Base-by-base conservation (phyloP, 2,797 vertebrate genomes). In the Rhyacichthys aspro region DNA sequence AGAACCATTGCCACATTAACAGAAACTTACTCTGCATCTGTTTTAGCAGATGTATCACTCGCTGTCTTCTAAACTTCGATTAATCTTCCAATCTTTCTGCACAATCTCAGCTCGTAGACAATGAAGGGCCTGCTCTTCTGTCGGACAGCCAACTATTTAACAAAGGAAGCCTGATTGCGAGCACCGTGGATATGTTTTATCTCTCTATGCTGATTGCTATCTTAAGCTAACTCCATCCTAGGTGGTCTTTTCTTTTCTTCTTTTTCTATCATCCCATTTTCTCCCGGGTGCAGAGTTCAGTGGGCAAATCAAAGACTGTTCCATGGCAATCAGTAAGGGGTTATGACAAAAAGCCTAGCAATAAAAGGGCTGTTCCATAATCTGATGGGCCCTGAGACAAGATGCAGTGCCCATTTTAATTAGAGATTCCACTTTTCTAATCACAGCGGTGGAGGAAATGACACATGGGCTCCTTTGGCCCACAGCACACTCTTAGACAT, bases 311-410 rank as follows among this genome's bases (percentile, higher is more conserved):
- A 88, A 89, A 89, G 83, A 63, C 65, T 76, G 63, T 79, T 67
- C 72, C 72, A 64, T 84, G 78, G 83, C 90, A 91, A 92, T 90
- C 89, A 89, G 86, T 88, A 79, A 84, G 81, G 82, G 87, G 88
- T 88, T 87, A 89, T 87, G 90, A 93, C 86, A 88, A 85, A 86
- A 85, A 82, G 61, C 74, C 54, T 65, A 9, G 67, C 63, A 71
- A 82, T 78, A 83, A 85, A 86, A 52, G 67, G 56, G 49, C 69
- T 8, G 45, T 64, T 38, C 12, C 81, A 79, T 86, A 88, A 90
- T 90, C 88, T 87, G 85, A 87, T 88, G 86, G 81, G 84, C 74
- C 72, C 79, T 44, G 75, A 81, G 78, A 79, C 72, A 70, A 72
- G 67, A 81, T 67, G 60, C 66, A 3, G 28, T 67, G 69, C 56